Base-by-base conservation (phyloP, 2,113 vertebrate genomes). In the Ophthalmotilapia sp. region DNA sequence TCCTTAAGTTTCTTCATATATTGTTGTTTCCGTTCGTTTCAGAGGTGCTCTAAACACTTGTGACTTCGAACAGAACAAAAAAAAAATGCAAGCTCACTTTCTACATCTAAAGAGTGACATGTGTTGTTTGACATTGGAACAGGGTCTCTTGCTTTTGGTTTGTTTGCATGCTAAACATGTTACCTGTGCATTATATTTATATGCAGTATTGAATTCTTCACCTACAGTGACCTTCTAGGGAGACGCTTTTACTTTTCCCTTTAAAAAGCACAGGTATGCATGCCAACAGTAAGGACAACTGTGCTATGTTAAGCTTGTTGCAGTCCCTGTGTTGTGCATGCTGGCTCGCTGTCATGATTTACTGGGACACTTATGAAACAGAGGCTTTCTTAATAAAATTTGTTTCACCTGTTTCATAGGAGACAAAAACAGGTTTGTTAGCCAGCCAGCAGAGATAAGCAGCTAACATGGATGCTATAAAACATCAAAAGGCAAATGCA, bases 21-120 rank as follows among this genome's bases (percentile, higher is more conserved):
- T 73, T 42, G 65, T 45, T 45, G 38, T 9, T 42, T 73, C 40
- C 45, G 40, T 45, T 73, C 21, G 7, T 73, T 73, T 73, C 21
- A 73, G 40, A 45, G 38, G 13, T 42, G 38, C 65, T 73, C 0
- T 45, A 7, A 73, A 45, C 26, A 73, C 38, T 4, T 14, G 3
- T 2, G 19, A n/a, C n/a, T 42, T 70, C 21, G 0, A 45, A 26
- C 21, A 73, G 40, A 45, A 0, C 40, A 14, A 6, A 45, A 58
- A 54, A 38, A 15, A 1, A 2, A 42, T 4, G 7, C 8, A 73
- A 45, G 3, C 21, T 45, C 68, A 10, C 23, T 11, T 45, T 73
- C 8, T 45, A 15, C 40, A 75, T 2, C 23, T 75, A 2, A 3
- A 23, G 23, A 29, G 6, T 11, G 23, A 0, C 14, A 4, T 17